A percentile compares a stretch with the other conserved stretches of the same genome.
Conservation (phyloP, 2,888 invertebrate species). For the Nysson spinosus region DNA sequence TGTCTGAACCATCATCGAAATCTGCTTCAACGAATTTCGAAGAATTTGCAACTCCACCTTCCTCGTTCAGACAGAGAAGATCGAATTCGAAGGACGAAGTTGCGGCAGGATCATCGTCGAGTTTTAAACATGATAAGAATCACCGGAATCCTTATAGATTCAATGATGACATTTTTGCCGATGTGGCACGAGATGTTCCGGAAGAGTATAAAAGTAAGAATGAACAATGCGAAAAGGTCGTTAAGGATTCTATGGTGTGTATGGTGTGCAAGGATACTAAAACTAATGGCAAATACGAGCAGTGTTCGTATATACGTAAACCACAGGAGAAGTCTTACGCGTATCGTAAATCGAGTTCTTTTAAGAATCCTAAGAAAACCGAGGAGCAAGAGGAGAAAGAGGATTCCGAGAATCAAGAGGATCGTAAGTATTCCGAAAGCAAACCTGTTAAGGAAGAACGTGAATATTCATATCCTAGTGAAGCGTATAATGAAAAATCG, state of each 20-base stretch:
- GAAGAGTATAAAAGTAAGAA: conserved; percentile 81
- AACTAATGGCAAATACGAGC: conserved; percentile 88
- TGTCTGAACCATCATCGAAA: conserved; percentile 66
- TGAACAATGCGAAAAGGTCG: conserved; percentile 83
- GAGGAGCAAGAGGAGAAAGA: conserved; percentile 56
- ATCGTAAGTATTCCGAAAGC: conserved; percentile 6
- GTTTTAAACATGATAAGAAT: conserved; percentile 9
- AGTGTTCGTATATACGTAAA: conserved; percentile 88
- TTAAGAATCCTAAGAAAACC: conserved; percentile 78
- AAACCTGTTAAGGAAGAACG: conserved; percentile 3
- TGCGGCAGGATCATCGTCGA: too few species aligned
- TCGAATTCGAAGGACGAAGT: conserved; percentile 72
- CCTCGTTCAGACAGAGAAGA: conserved; percentile 31
- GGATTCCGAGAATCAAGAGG: background rate
- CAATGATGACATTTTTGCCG: conserved; percentile 72
- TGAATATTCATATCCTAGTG: background rate
- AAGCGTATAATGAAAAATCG: background rate
- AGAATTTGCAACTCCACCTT: background rate
- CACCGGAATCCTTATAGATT: conserved; percentile 77
- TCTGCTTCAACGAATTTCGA: too few species aligned
- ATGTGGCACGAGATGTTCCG: conserved; percentile 79
- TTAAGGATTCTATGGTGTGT: conserved; percentile 84
- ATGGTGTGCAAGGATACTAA: conserved; percentile 86
- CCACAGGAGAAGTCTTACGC: conserved; percentile 82
- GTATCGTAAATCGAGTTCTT: conserved; percentile 62